Percentiles rank a stretch among this genome's conserved stretches.
phyloP scores from a whole-genome alignment of 2,113 vertebrate genomes.

The Periophthalmus modestus region DNA sequence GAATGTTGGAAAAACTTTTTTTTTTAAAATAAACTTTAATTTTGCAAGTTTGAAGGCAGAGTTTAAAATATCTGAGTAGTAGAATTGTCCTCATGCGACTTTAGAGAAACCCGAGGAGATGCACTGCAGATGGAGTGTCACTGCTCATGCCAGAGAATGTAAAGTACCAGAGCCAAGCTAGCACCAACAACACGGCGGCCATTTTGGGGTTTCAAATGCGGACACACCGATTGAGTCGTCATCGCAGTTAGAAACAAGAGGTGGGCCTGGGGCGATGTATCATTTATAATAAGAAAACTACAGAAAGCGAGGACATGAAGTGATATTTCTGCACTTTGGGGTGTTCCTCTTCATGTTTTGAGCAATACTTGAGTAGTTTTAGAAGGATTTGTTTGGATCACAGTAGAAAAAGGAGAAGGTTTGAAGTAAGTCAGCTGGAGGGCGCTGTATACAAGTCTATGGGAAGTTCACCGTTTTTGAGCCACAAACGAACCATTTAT shows the following conservation, averaged over 20 bases:
- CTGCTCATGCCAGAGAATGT: background rate
- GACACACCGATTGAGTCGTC: background rate
- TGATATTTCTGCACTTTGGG: background rate
- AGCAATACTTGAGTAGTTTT: no score
- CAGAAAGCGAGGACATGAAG: background rate
- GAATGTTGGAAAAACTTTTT: background rate
- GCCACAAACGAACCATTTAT: no score
- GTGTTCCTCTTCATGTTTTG: no score
- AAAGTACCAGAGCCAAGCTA: background rate
- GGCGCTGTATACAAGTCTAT: no score
- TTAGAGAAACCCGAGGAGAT: conserved; percentile 38
- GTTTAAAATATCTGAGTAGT: conserved; percentile 18
- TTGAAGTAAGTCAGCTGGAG: no score
- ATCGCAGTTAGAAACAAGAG: background rate
- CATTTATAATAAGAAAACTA: no score
- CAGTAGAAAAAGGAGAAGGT: no score
- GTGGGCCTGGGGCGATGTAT: background rate
- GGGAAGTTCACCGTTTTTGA: no score
- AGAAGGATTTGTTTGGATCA: no score
- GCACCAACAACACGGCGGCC: background rate
- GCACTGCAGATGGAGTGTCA: conserved; percentile 1
- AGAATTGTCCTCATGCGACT: conserved; percentile 31
- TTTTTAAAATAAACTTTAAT: conserved; percentile 1
- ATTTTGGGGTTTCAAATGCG: background rate
- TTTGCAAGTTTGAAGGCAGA: conserved; percentile 12